Percentiles rank a stretch among this genome's conserved stretches.
Conservation (phyloP, 2,797 vertebrate species). For the Hybognathus amarus region DNA sequence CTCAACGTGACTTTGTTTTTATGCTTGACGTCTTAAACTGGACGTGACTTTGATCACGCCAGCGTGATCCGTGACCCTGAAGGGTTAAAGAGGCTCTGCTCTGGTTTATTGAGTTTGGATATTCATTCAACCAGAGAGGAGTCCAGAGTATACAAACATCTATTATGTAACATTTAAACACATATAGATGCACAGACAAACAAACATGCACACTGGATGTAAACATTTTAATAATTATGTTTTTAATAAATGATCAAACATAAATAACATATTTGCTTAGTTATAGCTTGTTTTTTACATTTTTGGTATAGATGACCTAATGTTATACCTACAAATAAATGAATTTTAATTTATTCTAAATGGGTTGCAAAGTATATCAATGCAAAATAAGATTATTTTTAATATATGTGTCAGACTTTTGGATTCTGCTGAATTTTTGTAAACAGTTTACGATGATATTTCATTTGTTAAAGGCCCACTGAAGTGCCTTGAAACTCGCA, state of each 20-base stretch:
- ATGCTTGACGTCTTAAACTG: too few relatives aligned
- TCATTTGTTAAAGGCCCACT: not conserved
- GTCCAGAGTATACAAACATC: constrained; percentile 3
- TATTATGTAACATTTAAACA: constrained; percentile 24
- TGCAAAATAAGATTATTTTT: not conserved
- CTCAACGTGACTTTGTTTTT: too few relatives aligned
- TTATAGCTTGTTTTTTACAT: not conserved
- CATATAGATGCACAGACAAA: not conserved
- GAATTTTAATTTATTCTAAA: not conserved
- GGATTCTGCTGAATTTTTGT: not conserved
- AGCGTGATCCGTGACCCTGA: too few relatives aligned
- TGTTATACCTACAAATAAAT: not conserved
- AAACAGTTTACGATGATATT: not conserved
- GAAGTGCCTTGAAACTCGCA: too few relatives aligned
- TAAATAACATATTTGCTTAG: not conserved
- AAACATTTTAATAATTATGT: not conserved
- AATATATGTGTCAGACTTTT: not conserved
- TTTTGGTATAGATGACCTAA: not conserved
- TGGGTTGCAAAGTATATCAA: not conserved
- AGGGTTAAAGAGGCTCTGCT: constrained; percentile 43
- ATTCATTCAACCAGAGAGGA: constrained; percentile 25
- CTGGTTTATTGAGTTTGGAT: constrained; percentile 54
- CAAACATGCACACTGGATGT: not conserved
- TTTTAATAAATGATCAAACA: not conserved
- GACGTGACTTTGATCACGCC: too few relatives aligned